phyloP scores from a whole-genome alignment of 2,888 invertebrate genomes.

The Eupithecia exiguata region DNA sequence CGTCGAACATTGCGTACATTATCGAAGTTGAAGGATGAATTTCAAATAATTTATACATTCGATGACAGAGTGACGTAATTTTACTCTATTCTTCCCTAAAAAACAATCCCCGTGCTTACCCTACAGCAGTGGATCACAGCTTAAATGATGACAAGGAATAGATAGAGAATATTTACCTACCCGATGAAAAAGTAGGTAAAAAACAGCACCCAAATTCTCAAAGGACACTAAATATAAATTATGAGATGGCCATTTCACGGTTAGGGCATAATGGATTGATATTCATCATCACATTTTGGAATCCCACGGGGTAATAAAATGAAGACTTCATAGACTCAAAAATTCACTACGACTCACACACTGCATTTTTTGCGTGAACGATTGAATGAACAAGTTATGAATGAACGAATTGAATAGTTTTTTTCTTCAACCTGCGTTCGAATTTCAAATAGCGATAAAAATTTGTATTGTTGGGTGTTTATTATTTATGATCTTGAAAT shows the following conservation, averaged over 20 bases:
- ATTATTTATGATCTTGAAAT: conserved; percentile 72
- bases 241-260: conserved; percentile 46
- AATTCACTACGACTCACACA: conserved; percentile 31
- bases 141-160: background rate
- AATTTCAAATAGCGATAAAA: conserved; percentile 67
- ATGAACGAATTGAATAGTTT: conserved; percentile 64
- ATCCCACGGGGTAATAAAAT: conserved; percentile 76
- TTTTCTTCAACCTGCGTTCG: conserved; percentile 71
- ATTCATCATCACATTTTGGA: conserved; percentile 63
- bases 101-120: too few species aligned
- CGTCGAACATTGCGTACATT: too few species aligned
- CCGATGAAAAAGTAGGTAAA: background rate
- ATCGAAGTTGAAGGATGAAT: too few species aligned
- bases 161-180: background rate
- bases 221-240: conserved; percentile 30
- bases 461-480: conserved; percentile 75
- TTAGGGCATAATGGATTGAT: conserved; percentile 56
- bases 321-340: conserved; percentile 73
- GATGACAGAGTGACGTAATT: too few species aligned
- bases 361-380: conserved; percentile 59
- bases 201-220: background rate
- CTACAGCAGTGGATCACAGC: background rate
- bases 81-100: too few species aligned
- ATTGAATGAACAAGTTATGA: conserved; percentile 60
- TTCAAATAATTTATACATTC: too few species aligned